Base-by-base conservation (phyloP, 2,113 vertebrate species). In the Sarotherodon lohbergeri region DNA sequence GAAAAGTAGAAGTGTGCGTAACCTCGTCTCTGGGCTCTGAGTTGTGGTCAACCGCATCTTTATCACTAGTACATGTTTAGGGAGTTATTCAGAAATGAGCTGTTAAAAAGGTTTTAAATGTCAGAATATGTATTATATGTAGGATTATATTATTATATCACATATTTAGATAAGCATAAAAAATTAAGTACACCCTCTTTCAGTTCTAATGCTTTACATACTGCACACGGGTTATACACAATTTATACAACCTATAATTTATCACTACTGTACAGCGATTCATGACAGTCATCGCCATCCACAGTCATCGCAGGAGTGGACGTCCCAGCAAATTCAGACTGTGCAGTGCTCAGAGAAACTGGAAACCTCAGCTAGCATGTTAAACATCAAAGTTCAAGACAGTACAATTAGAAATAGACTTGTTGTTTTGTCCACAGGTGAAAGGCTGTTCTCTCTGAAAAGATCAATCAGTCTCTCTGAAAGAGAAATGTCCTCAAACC, bases 1-100 rank as follows among this genome's bases (percentile, higher is more conserved):
- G 32, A 88, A 89, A 85, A 84, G 68, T 61, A 88, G 86, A 86
- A 55, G 92, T 93, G 93, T 90, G 93, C 81, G 82, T 93, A 95
- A 96, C 90, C 94, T 88, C 55, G 59, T 84, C 79, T 93, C 90
- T 82, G 85, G 36, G 78, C 61, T 80, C 79, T 43, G 84, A 54
- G 84, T 46, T 89, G 85, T 86, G 88, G 92, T 92, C 84, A 91
- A 91, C 85, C 90, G 10, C 89, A 86, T 88, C 50, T 87, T 90
- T 91, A 89, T 90, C 73, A 87, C 39, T 80, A 12, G 43, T 55
- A 5, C 5, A 86, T 59, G 9, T 39, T 66, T 32, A 34, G 19
- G 34, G 22, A 57, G 9, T 83, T 86, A 32, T 50, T 78, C 16
- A n/a, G 7, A 78, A 66, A 22, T 5, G 16, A 73, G 14, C 6